phyloP scores from a whole-genome alignment of 2,113 vertebrate genomes.

The Epinephelus fuscoguttatus region DNA sequence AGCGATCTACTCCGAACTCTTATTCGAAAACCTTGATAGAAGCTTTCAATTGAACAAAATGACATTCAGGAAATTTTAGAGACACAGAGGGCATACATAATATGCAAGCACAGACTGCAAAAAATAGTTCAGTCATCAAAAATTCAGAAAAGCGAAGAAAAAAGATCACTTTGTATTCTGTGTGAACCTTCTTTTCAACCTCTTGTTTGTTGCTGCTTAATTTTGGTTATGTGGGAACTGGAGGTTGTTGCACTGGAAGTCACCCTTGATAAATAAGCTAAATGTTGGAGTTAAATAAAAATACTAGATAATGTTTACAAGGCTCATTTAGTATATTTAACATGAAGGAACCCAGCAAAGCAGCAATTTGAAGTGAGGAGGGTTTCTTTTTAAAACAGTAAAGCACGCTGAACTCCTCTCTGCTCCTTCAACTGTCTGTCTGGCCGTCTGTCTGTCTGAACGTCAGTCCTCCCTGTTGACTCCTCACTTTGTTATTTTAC shows the following conservation, averaged over 20 bases:
- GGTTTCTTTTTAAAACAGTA: neutral
- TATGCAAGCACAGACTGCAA: neutral
- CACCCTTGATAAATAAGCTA: constrained; percentile 5
- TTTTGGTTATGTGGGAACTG: neutral
- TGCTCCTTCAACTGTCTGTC: neutral
- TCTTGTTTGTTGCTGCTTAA: neutral
- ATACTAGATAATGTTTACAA: neutral
- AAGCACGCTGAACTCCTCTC: neutral
- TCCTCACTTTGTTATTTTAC: constrained; percentile 35
- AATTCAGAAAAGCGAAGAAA: neutral
- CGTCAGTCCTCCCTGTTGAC: constrained; percentile 2
- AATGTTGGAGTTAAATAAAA: constrained; percentile 11
- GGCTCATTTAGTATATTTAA: neutral
- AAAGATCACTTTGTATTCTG: neutral
- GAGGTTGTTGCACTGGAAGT: neutral
- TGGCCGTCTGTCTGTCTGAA: neutral
- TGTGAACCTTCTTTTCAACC: constrained; percentile 1
- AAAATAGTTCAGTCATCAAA: neutral
- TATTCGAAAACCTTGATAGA: too few species aligned
- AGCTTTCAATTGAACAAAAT: too few species aligned
- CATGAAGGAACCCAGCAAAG: neutral
- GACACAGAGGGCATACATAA: too few species aligned
- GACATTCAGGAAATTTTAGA: too few species aligned
- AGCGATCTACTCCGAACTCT: too few species aligned
- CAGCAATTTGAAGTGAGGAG: neutral